Percentiles rank a stretch among this genome's conserved stretches.
Conservation (phyloP, 1,140 invertebrate species). For the Pseudomyrmex gracilis region DNA sequence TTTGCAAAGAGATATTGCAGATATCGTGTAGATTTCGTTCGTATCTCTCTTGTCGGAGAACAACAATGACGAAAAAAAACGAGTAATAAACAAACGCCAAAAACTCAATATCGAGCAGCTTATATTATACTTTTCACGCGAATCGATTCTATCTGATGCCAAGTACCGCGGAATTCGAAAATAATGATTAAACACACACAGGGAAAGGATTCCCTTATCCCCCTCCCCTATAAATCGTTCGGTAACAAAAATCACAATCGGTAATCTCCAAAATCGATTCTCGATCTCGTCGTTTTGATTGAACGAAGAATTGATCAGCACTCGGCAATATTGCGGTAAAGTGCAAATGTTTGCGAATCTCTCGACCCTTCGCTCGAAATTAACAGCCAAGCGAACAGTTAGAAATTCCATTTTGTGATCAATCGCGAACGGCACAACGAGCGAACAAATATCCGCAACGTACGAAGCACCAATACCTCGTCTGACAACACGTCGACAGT, state of each 20-base stretch:
- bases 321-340: constrained; percentile 17
- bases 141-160: too few relatives aligned
- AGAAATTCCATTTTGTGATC: constrained; percentile 35
- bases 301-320: neutral
- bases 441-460: neutral
- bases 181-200: too few relatives aligned
- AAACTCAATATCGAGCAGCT: too few relatives aligned
- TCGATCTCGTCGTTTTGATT: constrained; percentile 13
- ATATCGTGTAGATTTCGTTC: too few relatives aligned
- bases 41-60: too few relatives aligned
- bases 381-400: constrained; percentile 41
- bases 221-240: too few relatives aligned
- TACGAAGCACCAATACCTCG: neutral
- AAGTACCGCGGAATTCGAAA: too few relatives aligned
- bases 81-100: too few relatives aligned
- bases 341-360: constrained; percentile 45
- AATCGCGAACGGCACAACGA: neutral
- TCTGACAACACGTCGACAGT: too few relatives aligned
- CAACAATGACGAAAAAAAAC: too few relatives aligned
- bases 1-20: constrained; percentile 4
- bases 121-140: too few relatives aligned
- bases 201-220: too few relatives aligned
- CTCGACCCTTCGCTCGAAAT: constrained; percentile 24
- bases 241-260: neutral
- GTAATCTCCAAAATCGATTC: neutral